phyloP scores from a whole-genome alignment of 1,140 invertebrate species.

The Microplitis demolitor region DNA sequence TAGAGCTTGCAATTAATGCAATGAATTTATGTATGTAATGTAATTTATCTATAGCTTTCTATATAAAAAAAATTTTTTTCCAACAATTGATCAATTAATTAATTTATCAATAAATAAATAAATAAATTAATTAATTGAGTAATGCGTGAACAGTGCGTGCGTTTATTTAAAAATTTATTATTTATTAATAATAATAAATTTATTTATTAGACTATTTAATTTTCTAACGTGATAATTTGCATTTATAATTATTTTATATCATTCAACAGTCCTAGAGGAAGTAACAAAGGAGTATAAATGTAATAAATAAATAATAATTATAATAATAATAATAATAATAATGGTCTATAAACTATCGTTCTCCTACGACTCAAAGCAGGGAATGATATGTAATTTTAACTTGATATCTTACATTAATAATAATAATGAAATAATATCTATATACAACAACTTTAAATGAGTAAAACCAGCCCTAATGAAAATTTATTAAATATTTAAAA shows the following conservation, averaged over 20 bases:
- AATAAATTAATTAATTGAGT: background rate
- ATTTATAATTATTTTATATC: background rate
- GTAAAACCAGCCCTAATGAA: background rate
- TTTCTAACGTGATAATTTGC: background rate
- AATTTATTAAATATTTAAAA: background rate
- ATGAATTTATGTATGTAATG: background rate
- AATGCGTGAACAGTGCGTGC: constrained; percentile 5
- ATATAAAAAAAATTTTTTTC: background rate
- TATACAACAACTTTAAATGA: background rate
- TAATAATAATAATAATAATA: background rate
- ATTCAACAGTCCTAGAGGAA: constrained; percentile 8
- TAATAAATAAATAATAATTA: background rate
- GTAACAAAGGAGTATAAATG: background rate
- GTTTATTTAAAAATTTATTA: background rate
- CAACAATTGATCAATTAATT: no score
- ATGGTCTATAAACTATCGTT: constrained; percentile 15
- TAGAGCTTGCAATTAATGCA: background rate
- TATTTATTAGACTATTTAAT: background rate
- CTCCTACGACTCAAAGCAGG: constrained; percentile 24
- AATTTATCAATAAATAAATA: no score
- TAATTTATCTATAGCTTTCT: background rate
- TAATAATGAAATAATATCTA: no score
- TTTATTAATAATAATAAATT: background rate
- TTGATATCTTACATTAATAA: constrained; percentile 8
- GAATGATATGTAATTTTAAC: constrained; percentile 25